phyloP scores from a whole-genome alignment of 2,888 invertebrate species.

The Monochamus alternatus region DNA sequence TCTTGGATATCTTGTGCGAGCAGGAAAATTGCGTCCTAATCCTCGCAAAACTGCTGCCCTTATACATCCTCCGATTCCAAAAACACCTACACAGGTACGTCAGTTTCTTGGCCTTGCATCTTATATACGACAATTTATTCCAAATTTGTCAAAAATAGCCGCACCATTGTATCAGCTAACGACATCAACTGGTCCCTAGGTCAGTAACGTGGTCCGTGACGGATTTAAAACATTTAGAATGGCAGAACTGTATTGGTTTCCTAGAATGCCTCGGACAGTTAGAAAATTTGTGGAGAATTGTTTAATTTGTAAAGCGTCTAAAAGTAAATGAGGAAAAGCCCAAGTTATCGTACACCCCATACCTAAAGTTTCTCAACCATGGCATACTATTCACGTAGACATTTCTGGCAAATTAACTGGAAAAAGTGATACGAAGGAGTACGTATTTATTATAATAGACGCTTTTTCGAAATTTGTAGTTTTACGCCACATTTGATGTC shows the following conservation, averaged over 20 bases:
- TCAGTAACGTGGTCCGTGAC: not conserved
- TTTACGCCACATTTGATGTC: not conserved
- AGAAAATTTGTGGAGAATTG: conserved; percentile 62
- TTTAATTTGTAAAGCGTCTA: conserved; percentile 60
- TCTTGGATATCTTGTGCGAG: conserved; percentile 36
- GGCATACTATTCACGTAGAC: conserved; percentile 62
- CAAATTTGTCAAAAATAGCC: conserved; percentile 33
- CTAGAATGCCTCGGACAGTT: conserved; percentile 57
- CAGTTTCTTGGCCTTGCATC: conserved; percentile 51
- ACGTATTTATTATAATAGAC: not conserved
- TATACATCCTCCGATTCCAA: conserved; percentile 34
- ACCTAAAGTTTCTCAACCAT: conserved; percentile 56
- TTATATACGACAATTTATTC: conserved; percentile 48
- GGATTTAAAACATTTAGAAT: no score
- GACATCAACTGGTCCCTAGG: not conserved
- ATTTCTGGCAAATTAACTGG: conserved; percentile 35
- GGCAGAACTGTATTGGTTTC: conserved; percentile 59
- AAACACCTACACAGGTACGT: conserved; percentile 35
- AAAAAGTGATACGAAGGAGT: conserved; percentile 38
- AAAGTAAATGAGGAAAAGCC: conserved; percentile 56
- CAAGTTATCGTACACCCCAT: conserved; percentile 61
- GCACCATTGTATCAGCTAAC: conserved; percentile 45
- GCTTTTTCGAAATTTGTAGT: not conserved
- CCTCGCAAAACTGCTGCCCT: conserved; percentile 37
- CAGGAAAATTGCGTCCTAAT: conserved; percentile 39